Conservation (phyloP, 2,113 vertebrate genomes). For the Leptodactylus fuscus region DNA sequence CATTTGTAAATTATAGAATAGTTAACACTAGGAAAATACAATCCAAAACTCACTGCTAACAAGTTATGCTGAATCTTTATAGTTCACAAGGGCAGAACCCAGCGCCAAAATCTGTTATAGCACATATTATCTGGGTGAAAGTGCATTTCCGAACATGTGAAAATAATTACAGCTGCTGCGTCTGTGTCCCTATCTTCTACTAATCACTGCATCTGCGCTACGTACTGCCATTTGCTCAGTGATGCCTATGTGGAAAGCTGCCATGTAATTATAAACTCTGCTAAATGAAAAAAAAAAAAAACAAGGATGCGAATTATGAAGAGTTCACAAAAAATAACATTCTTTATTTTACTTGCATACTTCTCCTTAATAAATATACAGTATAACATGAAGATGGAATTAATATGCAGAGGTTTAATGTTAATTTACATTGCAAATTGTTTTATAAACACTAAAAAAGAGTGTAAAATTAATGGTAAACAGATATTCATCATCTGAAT, state of each 20-base stretch:
- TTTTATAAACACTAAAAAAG: neutral
- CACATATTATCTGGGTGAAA: constrained; percentile 50
- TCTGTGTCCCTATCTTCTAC: constrained; percentile 52
- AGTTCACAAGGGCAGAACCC: constrained; percentile 33
- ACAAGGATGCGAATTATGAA: constrained; percentile 43
- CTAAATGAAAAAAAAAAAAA: constrained; percentile 47
- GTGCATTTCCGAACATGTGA: constrained; percentile 51
- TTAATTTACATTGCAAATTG: neutral
- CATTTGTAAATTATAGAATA: constrained; percentile 3
- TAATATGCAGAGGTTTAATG: neutral
- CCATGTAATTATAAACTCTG: constrained; percentile 57
- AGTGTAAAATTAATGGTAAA: too few species aligned
- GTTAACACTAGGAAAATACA: constrained; percentile 26
- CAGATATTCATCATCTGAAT: too few species aligned
- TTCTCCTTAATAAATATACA: neutral
- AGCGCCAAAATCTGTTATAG: constrained; percentile 44
- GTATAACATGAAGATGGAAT: neutral
- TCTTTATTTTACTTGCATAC: neutral
- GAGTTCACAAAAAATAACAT: neutral
- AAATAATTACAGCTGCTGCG: constrained; percentile 54
- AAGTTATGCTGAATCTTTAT: constrained; percentile 19
- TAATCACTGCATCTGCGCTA: constrained; percentile 57
- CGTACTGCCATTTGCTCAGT: constrained; percentile 56
- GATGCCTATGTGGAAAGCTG: constrained; percentile 55
- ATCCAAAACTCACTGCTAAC: constrained; percentile 16